phyloP scores from a whole-genome alignment of 30 jellyfish, hydroid and myxozoan species.

The Turritopsis dohrnii region DNA sequence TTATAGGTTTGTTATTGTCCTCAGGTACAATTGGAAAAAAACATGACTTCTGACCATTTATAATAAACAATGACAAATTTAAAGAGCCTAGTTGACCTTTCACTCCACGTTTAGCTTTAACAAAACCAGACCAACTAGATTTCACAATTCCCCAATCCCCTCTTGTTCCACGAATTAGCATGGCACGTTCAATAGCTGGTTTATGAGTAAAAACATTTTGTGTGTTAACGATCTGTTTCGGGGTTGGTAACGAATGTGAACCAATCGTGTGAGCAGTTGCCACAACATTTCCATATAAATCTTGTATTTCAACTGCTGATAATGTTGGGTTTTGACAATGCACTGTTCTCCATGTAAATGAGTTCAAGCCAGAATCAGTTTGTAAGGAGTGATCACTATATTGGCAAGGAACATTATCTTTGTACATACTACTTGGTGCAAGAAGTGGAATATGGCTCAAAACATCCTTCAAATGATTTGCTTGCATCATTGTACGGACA shows the following conservation, averaged over 20 bases:
- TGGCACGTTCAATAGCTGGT: conserved; percentile 32
- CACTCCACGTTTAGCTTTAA: conserved; percentile 21
- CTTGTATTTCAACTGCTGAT: conserved; percentile 51
- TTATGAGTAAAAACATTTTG: conserved; percentile 17
- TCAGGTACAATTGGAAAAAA: neutral
- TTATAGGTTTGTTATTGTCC: neutral
- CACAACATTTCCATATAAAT: conserved; percentile 37
- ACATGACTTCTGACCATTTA: conserved; percentile 14
- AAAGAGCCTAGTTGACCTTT: conserved; percentile 36
- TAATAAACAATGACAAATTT: conserved; percentile 1
- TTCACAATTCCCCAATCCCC: conserved; percentile 44
- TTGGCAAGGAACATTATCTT: conserved; percentile 39
- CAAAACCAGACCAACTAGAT: conserved; percentile 42
- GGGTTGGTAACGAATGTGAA: conserved; percentile 25
- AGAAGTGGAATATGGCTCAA: conserved; percentile 16
- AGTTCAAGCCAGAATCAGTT: conserved; percentile 19
- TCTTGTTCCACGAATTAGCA: conserved; percentile 42
- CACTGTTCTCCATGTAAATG: conserved; percentile 49
- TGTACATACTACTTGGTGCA: conserved; percentile 32
- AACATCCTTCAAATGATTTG: conserved; percentile 36
- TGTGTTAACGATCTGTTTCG: conserved; percentile 23
- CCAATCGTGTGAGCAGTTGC: conserved; percentile 57
- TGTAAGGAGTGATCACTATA: conserved; percentile 29
- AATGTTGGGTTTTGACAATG: conserved; percentile 42
- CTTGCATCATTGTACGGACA: conserved; percentile 13